Base-by-base conservation (phyloP, 30 jellyfish, hydroid and myxozoan genomes). In the Phacellophora camtschatica region DNA sequence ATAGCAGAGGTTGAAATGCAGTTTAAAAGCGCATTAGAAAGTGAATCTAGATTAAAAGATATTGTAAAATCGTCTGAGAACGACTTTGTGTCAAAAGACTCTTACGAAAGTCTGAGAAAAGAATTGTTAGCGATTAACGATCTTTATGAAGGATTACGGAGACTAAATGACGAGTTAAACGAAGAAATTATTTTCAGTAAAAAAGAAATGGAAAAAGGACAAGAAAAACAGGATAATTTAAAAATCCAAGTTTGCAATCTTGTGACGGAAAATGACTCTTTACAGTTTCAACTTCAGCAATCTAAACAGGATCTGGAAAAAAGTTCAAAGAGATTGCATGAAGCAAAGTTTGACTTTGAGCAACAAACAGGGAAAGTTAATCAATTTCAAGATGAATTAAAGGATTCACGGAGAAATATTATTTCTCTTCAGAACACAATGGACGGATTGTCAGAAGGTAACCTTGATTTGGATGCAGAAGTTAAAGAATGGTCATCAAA, bases 381-480 rank as follows among this genome's bases (percentile, higher is more conserved):
- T 49, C 85, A 82, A 32, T 37, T 84, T 24, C 85, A 67, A 24
- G 88, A 72, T 34, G 95, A 72, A 55, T 37, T 84, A 10, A 64
- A 62, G 28, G 88, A 84, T 22, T 28, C 74, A 5, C 36, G 83
- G 45, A 45, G 80, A 56, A 61, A 30, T 24, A 65, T 71, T 7
- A 43, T 80, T 5, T 54, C 78, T 7, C 87, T 84, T 20, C 87
- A 84, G 70, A 84, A 48, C 51, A 71, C 87, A 20, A 61, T 84
- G 27, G 95, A 84, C 32, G 84, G 85, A 46, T 48, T 84, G 39
- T 48, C 78, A 6, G 83, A 71, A 49, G 86, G 86, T 9, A 71
- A 84, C 28, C 80, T 62, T 9, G 95, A 84, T 72, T 34, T 84
- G 28, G 95, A 84, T 62, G n/a, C 85, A 42, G 95, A 84, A 41